Evolutionary conservation across 2,113 vertebrate species (phyloP), one percentile per base, ranked within the genome.

Genomic region (Columba janthina): DNA sequence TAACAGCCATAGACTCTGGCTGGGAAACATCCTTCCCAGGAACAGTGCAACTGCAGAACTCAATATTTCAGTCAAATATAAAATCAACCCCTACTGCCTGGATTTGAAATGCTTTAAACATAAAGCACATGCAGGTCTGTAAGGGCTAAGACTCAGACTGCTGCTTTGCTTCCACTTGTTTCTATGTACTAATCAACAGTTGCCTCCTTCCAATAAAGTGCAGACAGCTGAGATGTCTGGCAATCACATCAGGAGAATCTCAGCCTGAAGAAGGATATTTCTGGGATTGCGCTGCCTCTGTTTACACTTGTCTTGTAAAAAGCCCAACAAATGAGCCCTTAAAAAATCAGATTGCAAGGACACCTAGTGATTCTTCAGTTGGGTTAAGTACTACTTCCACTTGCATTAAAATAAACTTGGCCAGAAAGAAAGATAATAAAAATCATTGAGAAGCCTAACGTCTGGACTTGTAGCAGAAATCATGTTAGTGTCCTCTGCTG

Each of bases 401-500:
- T 40, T 51, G n/a, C 29, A 40, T 20, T 75, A 69, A 64, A 88
- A 40, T 48, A 71, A 51, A 65, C 54, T 81, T 70, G 21, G 13
- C 32, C 48, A 79, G 73, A 90, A 54, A 54, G 56, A 90, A 79
- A 80, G 61, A 57, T 71, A 51, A 82, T 78, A 50, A 94, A 81
- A 89, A 89, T 95, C 56, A 88, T 92, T 88, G 24, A 66, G 82
- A 95, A 93, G 51, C 61, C 60, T 72, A 60, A 88, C 48, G 93
- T 89, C 91, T 92, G 26, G 94, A 97, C 82, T 85, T 83, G 95
- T 72, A 80, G 80, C 51, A 91, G 93, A 94, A 97, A 92, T 94
- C 93, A 67, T 19, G 65, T 78, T 92, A 58, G 44, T 94, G 92
- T 97, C 97, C 96, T 97, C 96, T 87, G 73, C 65, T 97, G 98